Evolutionary conservation across 1,140 invertebrate genomes (phyloP), one percentile per base, ranked within the genome.

Genomic region (Tribolium madens): DNA sequence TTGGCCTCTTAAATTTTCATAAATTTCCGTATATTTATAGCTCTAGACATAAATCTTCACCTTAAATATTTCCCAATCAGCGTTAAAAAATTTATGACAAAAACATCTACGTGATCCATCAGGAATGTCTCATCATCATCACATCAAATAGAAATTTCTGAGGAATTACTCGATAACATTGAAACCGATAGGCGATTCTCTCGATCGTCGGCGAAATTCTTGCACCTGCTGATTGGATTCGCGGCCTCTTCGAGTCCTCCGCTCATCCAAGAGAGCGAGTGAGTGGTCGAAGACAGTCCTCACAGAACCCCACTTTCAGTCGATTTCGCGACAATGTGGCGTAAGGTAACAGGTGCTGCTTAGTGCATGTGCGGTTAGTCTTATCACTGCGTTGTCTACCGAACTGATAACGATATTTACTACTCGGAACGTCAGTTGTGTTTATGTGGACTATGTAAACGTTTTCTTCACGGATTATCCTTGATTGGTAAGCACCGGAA

Each of bases 271-370:
- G 14, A 57, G 52, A 15, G 48, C 12, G 14, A 72, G 70, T 72
- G 70, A 72, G 70, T 15, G 70, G 50, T 72, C 46, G 50, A 52
- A 72, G 70, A 52, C 42, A 48, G 70, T 3, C 21, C 21, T 3
- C 21, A 3, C 1, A 26, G 21, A n/a, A 72, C 57, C 52, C 52
- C 52, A 71, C 68, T 72, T 72, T 72, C 76, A 77, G 76, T 77
- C 46, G 53, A 31, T 74, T 73, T 77, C 76, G 76, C 70, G 71
- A 57, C 76, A 53, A 73, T 74, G 76, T 42, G 47, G 76, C 53
- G 69, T 47, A 48, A 36, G 57, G 68, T 77, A 77, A 74, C 76
- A 77, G 76, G 76, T 77, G 76, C 70, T 72, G 53, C 70, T 7
- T 52, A 72, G 46, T 70, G 50, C 46, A 71, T 57, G 42, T 48